These are phyloP conservation scores for Andricus quercusramuli DNA, from an alignment of 2,888 invertebrate species.

Conservation along the genomic window DNA sequence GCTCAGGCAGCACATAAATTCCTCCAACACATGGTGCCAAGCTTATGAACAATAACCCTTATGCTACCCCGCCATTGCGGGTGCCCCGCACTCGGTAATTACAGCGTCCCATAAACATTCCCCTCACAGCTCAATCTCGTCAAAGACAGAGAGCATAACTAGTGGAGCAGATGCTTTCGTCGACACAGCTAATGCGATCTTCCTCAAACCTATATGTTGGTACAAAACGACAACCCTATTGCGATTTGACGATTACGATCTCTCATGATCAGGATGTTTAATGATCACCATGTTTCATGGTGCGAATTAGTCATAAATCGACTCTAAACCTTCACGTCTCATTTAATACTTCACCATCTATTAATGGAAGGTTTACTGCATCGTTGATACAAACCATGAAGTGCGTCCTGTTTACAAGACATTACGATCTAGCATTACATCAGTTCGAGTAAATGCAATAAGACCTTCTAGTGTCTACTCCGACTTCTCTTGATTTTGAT, in stretches of 20 bases:
- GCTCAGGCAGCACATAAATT: slow-evolving; percentile 73
- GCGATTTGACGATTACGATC: neutral
- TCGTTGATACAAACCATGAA: neutral
- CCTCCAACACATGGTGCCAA: slow-evolving; percentile 71
- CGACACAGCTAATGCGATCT: slow-evolving; percentile 11
- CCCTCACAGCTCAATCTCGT: slow-evolving; percentile 68
- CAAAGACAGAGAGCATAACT: slow-evolving; percentile 49
- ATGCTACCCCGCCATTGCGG: slow-evolving; percentile 59
- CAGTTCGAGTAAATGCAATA: neutral
- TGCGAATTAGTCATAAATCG: neutral
- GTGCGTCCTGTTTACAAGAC: neutral
- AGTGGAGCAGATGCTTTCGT: slow-evolving; percentile 25
- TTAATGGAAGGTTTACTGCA: neutral
- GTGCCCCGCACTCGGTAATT: slow-evolving; percentile 70
- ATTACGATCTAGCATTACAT: neutral
- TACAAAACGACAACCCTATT: slow-evolving; percentile 8
- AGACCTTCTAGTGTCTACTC: neutral
- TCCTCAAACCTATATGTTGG: neutral
- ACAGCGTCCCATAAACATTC: slow-evolving; percentile 70
- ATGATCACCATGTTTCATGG: neutral
- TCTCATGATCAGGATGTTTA: neutral
- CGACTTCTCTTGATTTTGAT: neutral
- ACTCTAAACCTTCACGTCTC: neutral
- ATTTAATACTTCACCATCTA: neutral
- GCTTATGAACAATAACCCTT: slow-evolving; percentile 75